phyloP scores from a whole-genome alignment of 2,113 vertebrate genomes.

The Calyptomena viridis region DNA sequence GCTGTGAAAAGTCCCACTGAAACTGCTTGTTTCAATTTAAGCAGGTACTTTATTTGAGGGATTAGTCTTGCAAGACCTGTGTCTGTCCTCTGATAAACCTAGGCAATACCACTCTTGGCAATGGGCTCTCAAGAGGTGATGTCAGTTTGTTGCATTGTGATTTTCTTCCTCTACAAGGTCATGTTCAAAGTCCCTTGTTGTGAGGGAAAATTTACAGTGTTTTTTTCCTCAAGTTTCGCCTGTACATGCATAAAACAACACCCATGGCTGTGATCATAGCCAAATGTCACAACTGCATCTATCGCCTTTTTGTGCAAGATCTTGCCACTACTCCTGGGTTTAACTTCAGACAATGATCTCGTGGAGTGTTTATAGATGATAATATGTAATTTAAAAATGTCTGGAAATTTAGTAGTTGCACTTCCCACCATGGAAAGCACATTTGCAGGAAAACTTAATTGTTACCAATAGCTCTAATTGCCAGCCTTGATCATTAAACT shows the following conservation, averaged over 20 bases:
- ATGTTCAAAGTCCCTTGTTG: not conserved
- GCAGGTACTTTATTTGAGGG: not conserved
- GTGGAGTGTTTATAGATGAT: not conserved
- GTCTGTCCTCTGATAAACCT: not conserved
- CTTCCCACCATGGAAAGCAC: not conserved
- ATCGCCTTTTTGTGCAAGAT: not conserved
- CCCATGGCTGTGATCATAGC: accelerated
- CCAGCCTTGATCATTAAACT: constrained; percentile 9
- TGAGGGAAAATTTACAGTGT: not conserved
- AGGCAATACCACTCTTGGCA: not conserved
- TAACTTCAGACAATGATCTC: not conserved
- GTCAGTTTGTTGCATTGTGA: not conserved
- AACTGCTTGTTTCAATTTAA: not conserved
- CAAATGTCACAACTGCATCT: not conserved
- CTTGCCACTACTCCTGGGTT: not conserved
- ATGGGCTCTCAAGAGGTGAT: not conserved
- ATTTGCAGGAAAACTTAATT: not conserved
- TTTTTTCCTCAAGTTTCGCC: not conserved
- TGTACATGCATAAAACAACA: accelerated
- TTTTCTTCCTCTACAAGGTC: not conserved
- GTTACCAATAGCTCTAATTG: not conserved
- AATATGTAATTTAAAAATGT: not conserved
- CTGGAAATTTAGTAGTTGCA: not conserved
- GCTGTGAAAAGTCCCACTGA: not conserved
- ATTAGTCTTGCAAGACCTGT: not conserved